Evolutionary conservation across 2,113 vertebrate species (phyloP), one percentile per base, ranked within the genome.

Genomic region (Menura novaehollandiae): DNA sequence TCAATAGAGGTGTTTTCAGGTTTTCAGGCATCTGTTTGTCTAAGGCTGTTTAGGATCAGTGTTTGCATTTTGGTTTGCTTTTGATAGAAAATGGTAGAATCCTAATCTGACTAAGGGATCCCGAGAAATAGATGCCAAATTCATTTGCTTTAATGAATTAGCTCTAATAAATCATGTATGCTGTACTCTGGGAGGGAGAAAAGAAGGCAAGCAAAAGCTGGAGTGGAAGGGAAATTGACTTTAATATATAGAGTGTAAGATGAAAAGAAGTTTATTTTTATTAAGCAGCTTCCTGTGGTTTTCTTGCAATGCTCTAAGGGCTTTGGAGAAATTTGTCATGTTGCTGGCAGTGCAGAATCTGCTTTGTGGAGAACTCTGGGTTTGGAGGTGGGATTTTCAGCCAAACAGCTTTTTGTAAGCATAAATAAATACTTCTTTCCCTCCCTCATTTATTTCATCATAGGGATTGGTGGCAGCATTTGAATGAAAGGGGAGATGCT

Each of bases 391-490:
- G 81, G 75, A 15, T 51, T 87, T 84, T 33, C 44, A 81, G 44
- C 46, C 83, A 35, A 72, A 33, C 30, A 49, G 77, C 41, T 84
- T 86, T 79, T 66, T 39, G 4, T 32, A 26, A 81, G 39, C 55
- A 12, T 44, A 44, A 77, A 47, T 59, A 79, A 85, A 63, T 15
- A 19, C 33, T n/a, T 64, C 28, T 78, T 76, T 35, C 24, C 17
- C 35, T 84, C 47, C 30, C 21, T 67, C 24, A 46, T 89, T 41
- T 58, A 33, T 79, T 69, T 79, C 12, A 7, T 77, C 27, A 35
- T 15, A 1, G 41, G 6, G 33, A 5, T 59, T 39, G 20, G 39
- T 63, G 1, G 0, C 1, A 4, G 10, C 3, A 1, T 73, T 83
- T 37, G n/a, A 79, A 23, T 37, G 17, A 32, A 63, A 80, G 66